Conservation (phyloP, 2,888 invertebrate genomes). For the Leucania comma region DNA sequence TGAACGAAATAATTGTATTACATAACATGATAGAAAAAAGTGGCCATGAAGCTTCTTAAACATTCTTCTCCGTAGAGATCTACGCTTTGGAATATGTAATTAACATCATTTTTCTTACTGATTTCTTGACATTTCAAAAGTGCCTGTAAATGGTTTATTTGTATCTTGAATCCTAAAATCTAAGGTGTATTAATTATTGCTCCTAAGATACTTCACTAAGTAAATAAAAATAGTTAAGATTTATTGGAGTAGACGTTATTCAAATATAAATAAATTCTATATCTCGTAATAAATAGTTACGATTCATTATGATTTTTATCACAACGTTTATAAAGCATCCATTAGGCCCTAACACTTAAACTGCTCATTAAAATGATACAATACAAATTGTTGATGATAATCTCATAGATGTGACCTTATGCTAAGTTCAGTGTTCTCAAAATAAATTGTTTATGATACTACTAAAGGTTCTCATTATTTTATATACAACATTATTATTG, state of each 20-base stretch:
- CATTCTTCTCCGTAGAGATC: too few relatives aligned
- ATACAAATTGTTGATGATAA: conserved; percentile 5
- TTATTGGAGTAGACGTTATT: not conserved
- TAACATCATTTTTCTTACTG: too few relatives aligned
- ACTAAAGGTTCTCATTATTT: not conserved
- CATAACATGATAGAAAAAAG: too few relatives aligned
- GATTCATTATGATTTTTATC: conserved; percentile 12
- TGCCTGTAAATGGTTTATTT: too few relatives aligned
- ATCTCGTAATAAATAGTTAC: conserved; percentile 1
- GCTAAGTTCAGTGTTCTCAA: conserved; percentile 1
- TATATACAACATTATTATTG: too few relatives aligned
- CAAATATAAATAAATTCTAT: not conserved
- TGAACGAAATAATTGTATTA: too few relatives aligned
- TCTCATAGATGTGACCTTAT: not conserved
- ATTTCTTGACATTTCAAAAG: too few relatives aligned
- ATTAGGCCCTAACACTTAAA: conserved; percentile 18
- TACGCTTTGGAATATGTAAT: too few relatives aligned
- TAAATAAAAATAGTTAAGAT: not conserved
- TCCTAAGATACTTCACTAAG: too few relatives aligned
- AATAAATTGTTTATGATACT: not conserved
- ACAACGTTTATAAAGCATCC: conserved; percentile 12
- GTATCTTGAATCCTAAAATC: too few relatives aligned
- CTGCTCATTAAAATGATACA: conserved; percentile 18
- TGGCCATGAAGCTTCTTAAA: too few relatives aligned
- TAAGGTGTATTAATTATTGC: too few relatives aligned